Evolutionary conservation across 2,888 invertebrate genomes (phyloP).

Genomic region (Augochlorella aurata): DNA sequence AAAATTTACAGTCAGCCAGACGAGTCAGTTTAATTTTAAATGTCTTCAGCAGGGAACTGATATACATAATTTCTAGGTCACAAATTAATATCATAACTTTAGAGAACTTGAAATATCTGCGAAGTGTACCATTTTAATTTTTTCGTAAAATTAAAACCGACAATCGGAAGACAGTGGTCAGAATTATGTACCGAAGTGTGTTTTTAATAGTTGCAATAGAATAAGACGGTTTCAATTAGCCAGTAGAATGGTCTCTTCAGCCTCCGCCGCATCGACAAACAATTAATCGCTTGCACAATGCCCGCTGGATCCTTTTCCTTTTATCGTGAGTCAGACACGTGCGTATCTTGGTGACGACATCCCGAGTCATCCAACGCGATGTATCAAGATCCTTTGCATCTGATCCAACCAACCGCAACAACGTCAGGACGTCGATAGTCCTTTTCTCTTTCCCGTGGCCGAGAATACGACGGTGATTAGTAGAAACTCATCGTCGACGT

Average conservation of each 20-base stretch:
- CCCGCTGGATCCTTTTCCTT: conserved; percentile 35
- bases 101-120: neutral
- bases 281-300: conserved; percentile 11
- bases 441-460: conserved; percentile 37
- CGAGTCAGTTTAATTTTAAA: neutral
- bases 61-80: neutral
- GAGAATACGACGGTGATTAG: conserved; percentile 44
- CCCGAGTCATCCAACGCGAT: conserved; percentile 29
- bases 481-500: conserved; percentile 40
- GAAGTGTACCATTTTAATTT: too few species aligned
- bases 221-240: conserved; percentile 5
- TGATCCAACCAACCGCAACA: neutral
- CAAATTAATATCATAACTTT: neutral
- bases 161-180: too few species aligned
- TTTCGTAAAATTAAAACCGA: neutral
- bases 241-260: conserved; percentile 1
- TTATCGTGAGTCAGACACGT: conserved; percentile 23
- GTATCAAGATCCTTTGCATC: conserved; percentile 30
- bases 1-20: too few species aligned
- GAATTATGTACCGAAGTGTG: neutral
- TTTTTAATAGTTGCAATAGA: too few species aligned
- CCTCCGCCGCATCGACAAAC: neutral
- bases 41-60: neutral
- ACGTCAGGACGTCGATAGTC: conserved; percentile 29
- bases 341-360: conserved; percentile 26